A percentile compares a stretch with the other conserved stretches of the same genome.
phyloP scores from a whole-genome alignment of 2,797 vertebrate species.

The Nothura maculosa region DNA sequence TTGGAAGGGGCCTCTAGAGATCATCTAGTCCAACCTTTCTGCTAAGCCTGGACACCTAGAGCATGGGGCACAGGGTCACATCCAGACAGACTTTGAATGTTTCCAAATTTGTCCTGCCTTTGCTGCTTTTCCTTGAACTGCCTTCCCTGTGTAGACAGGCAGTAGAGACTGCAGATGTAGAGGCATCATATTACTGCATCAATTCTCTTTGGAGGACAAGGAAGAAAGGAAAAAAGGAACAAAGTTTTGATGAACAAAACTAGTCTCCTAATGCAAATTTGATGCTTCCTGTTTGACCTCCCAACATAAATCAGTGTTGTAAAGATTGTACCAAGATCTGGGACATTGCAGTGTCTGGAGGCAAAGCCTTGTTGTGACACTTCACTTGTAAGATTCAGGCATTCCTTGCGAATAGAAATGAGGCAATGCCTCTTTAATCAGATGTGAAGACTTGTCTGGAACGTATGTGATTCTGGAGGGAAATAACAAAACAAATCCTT shows the following conservation, averaged over 20 bases:
- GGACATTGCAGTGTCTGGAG: neutral
- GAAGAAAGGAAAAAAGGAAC: neutral
- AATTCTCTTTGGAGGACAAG: neutral
- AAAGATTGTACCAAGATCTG: neutral
- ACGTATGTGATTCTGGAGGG: neutral
- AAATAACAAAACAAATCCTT: constrained; percentile 61
- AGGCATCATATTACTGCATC: neutral
- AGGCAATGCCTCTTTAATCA: constrained; percentile 38
- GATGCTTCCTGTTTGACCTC: neutral
- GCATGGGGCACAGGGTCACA: too few relatives aligned
- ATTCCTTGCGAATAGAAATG: neutral
- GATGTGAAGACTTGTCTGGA: constrained; percentile 27
- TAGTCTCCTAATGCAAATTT: neutral
- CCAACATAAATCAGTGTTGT: neutral
- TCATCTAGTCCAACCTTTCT: too few relatives aligned
- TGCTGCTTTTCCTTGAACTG: neutral
- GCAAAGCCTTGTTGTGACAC: neutral
- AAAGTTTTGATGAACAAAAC: neutral
- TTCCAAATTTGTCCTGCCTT: neutral
- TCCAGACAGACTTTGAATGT: too few relatives aligned
- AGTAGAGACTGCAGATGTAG: neutral
- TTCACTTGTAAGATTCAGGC: rapidly evolving
- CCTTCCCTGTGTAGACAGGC: neutral
- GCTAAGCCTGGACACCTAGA: too few relatives aligned
- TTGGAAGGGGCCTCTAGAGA: too few relatives aligned